phyloP scores from a whole-genome alignment of 2,888 invertebrate genomes.

The Epinotia brunnichana region DNA sequence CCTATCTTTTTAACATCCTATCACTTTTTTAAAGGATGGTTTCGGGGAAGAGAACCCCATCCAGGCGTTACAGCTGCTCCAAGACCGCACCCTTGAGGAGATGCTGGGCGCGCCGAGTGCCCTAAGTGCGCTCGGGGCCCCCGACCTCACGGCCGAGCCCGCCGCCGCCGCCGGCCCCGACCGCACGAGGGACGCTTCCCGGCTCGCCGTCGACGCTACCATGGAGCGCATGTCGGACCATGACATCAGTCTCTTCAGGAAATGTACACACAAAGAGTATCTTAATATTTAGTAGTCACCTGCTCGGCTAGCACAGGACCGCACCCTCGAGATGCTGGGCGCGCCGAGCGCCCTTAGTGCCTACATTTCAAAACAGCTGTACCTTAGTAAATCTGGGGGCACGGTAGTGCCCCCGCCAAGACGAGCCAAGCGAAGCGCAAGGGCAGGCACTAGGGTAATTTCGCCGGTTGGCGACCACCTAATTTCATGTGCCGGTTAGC shows the following conservation, averaged over 20 bases:
- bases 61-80: slow-evolving; percentile 56
- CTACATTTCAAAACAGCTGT: too few relatives aligned
- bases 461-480: too few relatives aligned
- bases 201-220: slow-evolving; percentile 48
- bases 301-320: too few relatives aligned
- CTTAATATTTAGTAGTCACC: too few relatives aligned
- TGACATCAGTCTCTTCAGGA: slow-evolving; percentile 64
- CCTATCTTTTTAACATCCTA: too few relatives aligned
- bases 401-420: too few relatives aligned
- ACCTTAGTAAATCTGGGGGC: too few relatives aligned
- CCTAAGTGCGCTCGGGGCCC: slow-evolving; percentile 57
- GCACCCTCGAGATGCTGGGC: slow-evolving; percentile 42
- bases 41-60: slow-evolving; percentile 73
- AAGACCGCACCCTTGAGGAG: slow-evolving; percentile 65
- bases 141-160: slow-evolving; percentile 51
- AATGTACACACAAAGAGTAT: slow-evolving; percentile 57
- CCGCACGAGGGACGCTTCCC: slow-evolving; percentile 18
- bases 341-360: slow-evolving; percentile 50
- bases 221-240: slow-evolving; percentile 69
- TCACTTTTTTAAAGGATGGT: slow-evolving; percentile 61
- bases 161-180: slow-evolving; percentile 47
- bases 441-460: too few relatives aligned
- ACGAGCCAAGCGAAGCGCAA: too few relatives aligned
- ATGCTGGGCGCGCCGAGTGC: slow-evolving; percentile 60
- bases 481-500: too few relatives aligned